phyloP scores from a whole-genome alignment of 2,113 vertebrate species.

The Elaphurus davidianus region DNA sequence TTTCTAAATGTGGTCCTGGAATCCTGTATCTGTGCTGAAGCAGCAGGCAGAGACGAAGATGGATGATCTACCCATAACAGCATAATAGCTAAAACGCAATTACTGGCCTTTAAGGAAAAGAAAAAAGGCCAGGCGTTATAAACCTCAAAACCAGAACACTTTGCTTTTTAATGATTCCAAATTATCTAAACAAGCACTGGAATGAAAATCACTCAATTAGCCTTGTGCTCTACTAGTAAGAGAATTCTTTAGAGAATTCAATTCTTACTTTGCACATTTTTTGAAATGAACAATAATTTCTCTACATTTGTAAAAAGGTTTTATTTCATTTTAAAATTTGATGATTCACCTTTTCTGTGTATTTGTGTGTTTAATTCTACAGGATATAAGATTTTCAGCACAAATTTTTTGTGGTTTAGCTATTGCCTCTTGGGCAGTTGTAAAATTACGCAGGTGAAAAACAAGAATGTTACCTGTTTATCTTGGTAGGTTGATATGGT shows the following conservation, averaged over 20 bases:
- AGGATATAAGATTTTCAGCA: neutral
- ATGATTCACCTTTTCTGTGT: neutral
- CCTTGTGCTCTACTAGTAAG: neutral
- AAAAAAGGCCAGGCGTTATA: neutral
- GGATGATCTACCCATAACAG: neutral
- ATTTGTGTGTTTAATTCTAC: neutral
- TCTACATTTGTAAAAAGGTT: neutral
- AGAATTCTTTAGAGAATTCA: neutral
- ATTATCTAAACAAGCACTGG: conserved; percentile 8
- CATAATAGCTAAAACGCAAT: neutral
- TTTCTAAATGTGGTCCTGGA: neutral
- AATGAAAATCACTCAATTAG: conserved; percentile 40
- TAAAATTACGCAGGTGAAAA: neutral
- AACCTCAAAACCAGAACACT: conserved; percentile 28
- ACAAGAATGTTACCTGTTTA: neutral
- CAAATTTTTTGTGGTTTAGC: neutral
- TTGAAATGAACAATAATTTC: neutral
- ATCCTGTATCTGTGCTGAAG: neutral
- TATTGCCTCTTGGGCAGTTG: neutral
- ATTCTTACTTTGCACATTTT: neutral
- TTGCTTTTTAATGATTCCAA: conserved; percentile 40
- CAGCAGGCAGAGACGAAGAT: neutral
- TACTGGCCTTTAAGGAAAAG: neutral
- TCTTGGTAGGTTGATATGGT: neutral
- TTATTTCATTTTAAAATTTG: neutral